These are phyloP conservation scores for Staurois parvus DNA, from an alignment of 2,797 vertebrate genomes.

Conservation along the genomic window DNA sequence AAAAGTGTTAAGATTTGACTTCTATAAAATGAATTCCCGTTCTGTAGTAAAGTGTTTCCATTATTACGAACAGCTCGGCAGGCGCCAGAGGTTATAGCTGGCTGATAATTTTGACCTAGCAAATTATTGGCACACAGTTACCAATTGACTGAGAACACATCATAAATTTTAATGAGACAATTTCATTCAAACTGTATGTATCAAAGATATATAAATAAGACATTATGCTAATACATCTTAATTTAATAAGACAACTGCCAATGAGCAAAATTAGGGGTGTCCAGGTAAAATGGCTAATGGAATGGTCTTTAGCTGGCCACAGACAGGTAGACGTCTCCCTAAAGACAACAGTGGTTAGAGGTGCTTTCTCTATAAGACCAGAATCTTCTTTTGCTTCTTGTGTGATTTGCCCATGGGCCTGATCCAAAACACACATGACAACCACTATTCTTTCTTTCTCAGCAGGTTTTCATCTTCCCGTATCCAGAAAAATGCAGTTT, in stretches of 20 bases:
- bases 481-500: not conserved
- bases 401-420: too few species aligned
- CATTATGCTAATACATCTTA: not conserved
- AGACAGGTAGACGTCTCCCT: not conserved
- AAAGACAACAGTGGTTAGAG: not conserved
- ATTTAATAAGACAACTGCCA: not conserved
- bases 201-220: conserved; percentile 13
- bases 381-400: too few species aligned
- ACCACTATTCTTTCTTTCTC: too few species aligned
- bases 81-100: conserved; percentile 17
- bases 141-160: conserved; percentile 35
- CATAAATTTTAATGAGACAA: conserved; percentile 36
- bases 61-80: not conserved
- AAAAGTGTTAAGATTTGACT: conserved; percentile 6
- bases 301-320: not conserved
- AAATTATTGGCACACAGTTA: conserved; percentile 14
- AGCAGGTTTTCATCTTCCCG: not conserved
- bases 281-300: not conserved
- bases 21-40: not conserved
- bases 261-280: not conserved
- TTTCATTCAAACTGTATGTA: conserved; percentile 8
- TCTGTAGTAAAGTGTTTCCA: conserved; percentile 21
- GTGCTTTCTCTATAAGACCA: too few species aligned
- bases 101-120: conserved; percentile 32
- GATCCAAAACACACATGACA: too few species aligned